phyloP scores from a whole-genome alignment of 2,888 invertebrate species.

The Lycaena phlaeas region DNA sequence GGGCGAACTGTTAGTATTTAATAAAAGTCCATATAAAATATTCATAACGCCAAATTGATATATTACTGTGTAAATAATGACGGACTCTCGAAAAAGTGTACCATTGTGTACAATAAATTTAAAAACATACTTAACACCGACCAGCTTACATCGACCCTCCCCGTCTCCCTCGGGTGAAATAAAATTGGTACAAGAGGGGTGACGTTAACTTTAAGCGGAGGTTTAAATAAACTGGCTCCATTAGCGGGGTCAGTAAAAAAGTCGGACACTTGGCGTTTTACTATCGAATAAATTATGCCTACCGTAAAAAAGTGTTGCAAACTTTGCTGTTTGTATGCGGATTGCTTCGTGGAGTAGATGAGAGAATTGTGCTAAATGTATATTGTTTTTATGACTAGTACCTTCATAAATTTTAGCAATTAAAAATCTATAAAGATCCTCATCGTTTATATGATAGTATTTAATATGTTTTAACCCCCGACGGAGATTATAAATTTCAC shows the following conservation, averaged over 20 bases:
- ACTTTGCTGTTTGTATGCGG: constrained; percentile 1
- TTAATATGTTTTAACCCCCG: too few species aligned
- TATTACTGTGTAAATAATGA: too few species aligned
- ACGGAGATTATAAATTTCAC: too few species aligned
- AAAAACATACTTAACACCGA: constrained; percentile 9
- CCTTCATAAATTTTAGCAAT: too few species aligned
- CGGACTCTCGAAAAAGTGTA: background rate
- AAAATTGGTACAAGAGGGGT: constrained; percentile 5
- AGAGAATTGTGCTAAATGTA: too few species aligned
- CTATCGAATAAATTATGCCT: constrained; percentile 5
- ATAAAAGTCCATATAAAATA: too few species aligned
- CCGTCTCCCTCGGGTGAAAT: constrained; percentile 3
- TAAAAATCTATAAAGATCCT: too few species aligned
- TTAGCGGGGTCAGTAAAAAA: constrained; percentile 8
- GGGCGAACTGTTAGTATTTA: too few species aligned
- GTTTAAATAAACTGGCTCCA: constrained; percentile 8
- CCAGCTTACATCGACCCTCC: background rate
- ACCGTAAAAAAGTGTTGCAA: background rate
- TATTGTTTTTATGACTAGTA: too few species aligned
- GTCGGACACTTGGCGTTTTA: constrained; percentile 8
- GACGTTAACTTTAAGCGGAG: constrained; percentile 5
- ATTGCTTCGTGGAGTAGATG: too few species aligned
- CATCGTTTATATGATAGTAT: too few species aligned
- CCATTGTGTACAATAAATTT: constrained; percentile 9
- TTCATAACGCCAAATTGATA: too few species aligned